These are phyloP conservation scores for Manacus vitellinus DNA, from an alignment of 2,113 vertebrate genomes.

Conservation along the genomic window DNA sequence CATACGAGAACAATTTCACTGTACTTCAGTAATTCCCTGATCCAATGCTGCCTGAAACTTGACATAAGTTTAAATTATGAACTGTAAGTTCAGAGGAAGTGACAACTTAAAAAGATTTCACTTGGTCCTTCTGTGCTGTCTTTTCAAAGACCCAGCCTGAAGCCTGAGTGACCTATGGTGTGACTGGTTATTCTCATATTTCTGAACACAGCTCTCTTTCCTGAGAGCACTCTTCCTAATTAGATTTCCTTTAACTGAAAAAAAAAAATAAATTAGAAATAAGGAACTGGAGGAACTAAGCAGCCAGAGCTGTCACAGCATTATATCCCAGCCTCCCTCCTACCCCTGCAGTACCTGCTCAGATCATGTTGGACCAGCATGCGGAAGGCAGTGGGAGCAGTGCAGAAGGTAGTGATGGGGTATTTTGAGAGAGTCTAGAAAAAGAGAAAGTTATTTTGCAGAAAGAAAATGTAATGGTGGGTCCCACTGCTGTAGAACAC, in stretches of 20 bases:
- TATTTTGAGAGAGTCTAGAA: constrained; percentile 79
- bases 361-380: constrained; percentile 79
- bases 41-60: neutral
- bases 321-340: neutral
- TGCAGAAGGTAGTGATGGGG: constrained; percentile 80
- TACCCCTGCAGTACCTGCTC: constrained; percentile 68
- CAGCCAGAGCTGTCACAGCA: neutral
- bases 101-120: neutral
- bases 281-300: neutral
- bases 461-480: neutral
- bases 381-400: constrained; percentile 77
- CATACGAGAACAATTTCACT: neutral
- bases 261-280: neutral
- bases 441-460: neutral
- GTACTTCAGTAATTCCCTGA: neutral
- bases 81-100: neutral
- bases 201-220: neutral
- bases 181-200: neutral
- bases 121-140: neutral
- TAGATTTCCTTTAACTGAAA: neutral
- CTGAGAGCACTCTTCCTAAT: neutral
- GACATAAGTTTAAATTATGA: neutral
- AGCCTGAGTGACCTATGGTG: neutral
- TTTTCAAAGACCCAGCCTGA: neutral
- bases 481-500: neutral